Evolutionary conservation across 1,140 invertebrate genomes (phyloP).

Genomic region (Planococcus citri): DNA sequence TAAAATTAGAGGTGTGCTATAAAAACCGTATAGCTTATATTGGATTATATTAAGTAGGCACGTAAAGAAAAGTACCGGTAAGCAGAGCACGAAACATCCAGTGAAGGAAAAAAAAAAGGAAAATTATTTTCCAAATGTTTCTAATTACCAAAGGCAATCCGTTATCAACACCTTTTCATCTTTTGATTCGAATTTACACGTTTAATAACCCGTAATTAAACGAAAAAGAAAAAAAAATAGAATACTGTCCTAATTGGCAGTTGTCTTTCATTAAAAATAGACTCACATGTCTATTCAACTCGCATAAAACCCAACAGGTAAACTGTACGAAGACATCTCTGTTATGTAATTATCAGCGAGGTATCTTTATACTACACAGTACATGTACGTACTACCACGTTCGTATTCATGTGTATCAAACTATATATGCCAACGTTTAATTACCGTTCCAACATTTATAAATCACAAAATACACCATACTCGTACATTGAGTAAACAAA

Average conservation of each 20-base stretch:
- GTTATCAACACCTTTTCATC: neutral
- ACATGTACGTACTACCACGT: too few relatives aligned
- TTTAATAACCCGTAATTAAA: neutral
- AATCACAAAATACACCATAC: too few relatives aligned
- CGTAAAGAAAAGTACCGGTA: too few relatives aligned
- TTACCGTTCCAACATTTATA: neutral
- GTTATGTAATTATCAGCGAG: neutral
- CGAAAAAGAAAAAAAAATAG: neutral
- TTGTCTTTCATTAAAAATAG: neutral
- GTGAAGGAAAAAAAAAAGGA: too few relatives aligned
- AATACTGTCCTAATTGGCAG: constrained; percentile 1
- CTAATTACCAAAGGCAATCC: neutral
- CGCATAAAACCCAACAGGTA: neutral
- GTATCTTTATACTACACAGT: too few relatives aligned
- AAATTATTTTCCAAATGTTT: neutral
- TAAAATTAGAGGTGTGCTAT: too few relatives aligned
- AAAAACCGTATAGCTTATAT: too few relatives aligned
- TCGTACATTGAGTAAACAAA: too few relatives aligned
- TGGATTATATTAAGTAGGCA: too few relatives aligned
- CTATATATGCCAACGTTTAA: neutral
- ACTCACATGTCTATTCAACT: neutral
- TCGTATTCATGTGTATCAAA: neutral
- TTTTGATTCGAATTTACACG: neutral
- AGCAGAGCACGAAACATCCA: too few relatives aligned
- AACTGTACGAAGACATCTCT: neutral